These are phyloP conservation scores for Dendronephthya gigantea DNA, from an alignment of 64 coral and sea anemone genomes.

Conservation along the genomic window DNA sequence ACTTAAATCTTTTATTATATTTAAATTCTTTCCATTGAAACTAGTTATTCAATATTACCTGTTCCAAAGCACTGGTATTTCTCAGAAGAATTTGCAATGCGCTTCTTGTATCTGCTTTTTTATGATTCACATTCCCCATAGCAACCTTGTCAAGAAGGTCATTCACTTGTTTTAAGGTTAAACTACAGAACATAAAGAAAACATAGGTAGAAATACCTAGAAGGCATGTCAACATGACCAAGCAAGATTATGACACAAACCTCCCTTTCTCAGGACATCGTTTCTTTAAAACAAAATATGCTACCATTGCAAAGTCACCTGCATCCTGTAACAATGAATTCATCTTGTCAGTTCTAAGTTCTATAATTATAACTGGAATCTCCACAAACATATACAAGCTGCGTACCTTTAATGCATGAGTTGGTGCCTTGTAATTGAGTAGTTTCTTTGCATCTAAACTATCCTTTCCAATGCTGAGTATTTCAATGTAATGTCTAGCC, in stretches of 20 bases:
- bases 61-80: not conserved
- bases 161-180: slow-evolving; percentile 72
- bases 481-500: slow-evolving; percentile 88
- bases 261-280: slow-evolving; percentile 83
- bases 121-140: not conserved
- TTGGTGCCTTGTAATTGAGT: slow-evolving; percentile 73
- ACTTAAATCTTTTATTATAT: too few relatives aligned
- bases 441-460: slow-evolving; percentile 74
- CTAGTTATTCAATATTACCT: not conserved
- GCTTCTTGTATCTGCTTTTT: not conserved
- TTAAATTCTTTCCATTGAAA: too few relatives aligned
- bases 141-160: slow-evolving; percentile 55
- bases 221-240: not conserved
- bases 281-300: slow-evolving; percentile 97
- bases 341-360: too few relatives aligned
- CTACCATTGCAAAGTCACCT: slow-evolving; percentile 91
- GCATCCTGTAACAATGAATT: slow-evolving; percentile 50
- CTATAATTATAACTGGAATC: too few relatives aligned
- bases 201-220: not conserved
- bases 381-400: too few relatives aligned
- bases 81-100: slow-evolving; percentile 14
- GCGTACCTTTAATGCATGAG: slow-evolving; percentile 61
- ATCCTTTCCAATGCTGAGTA: slow-evolving; percentile 94
- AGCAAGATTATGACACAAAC: slow-evolving; percentile 20
- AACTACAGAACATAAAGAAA: slow-evolving; percentile 29